These are phyloP conservation scores for Dryocosmus kuriphilus DNA, from an alignment of 2,888 invertebrate species.

Conservation along the genomic window DNA sequence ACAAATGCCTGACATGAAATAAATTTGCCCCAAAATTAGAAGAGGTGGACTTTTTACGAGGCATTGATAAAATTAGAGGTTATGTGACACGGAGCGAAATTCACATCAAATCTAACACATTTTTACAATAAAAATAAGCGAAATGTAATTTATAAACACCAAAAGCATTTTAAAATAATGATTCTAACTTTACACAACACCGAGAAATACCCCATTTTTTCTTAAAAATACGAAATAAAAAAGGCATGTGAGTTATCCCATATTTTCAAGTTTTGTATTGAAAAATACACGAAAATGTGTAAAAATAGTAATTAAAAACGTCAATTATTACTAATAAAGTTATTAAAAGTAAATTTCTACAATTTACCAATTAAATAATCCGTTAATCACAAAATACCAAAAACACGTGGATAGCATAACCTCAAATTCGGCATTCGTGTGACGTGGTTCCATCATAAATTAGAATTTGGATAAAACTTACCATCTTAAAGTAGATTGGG, in stretches of 20 bases:
- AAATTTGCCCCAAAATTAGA: too few species aligned
- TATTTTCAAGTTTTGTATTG: background rate
- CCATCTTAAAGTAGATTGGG: slow-evolving; percentile 64
- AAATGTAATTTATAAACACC: background rate
- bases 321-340: background rate
- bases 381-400: slow-evolving; percentile 7
- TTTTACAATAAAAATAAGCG: background rate
- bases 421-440: slow-evolving; percentile 43
- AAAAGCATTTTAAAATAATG: background rate
- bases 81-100: background rate
- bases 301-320: background rate
- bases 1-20: too few species aligned
- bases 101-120: background rate
- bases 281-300: background rate
- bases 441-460: background rate
- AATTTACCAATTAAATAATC: background rate
- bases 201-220: background rate
- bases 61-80: background rate
- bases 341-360: background rate
- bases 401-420: slow-evolving; percentile 57
- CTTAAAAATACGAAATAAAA: background rate
- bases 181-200: background rate
- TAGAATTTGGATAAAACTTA: slow-evolving; percentile 56
- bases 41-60: too few species aligned
- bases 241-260: background rate